Conservation (phyloP, 2,888 invertebrate species). For the Ashinkailepas kermadecensis region DNA sequence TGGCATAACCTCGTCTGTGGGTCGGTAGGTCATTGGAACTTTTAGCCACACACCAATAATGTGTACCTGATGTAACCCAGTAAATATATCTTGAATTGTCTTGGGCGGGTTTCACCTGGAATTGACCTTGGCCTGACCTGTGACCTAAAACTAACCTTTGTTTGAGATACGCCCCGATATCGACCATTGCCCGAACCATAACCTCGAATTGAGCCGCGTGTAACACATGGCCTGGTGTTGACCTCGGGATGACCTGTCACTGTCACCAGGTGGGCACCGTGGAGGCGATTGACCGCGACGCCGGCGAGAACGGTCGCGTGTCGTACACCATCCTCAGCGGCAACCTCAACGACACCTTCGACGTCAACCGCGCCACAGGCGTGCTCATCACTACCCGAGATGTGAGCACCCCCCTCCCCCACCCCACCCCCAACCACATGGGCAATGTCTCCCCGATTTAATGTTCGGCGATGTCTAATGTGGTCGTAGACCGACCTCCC, state of each 20-base stretch:
- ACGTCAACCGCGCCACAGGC: constrained; percentile 80
- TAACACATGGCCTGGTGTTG: no score
- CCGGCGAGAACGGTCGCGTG: constrained; percentile 55
- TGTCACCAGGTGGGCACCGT: constrained; percentile 67
- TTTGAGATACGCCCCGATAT: neutral
- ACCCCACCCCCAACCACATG: neutral
- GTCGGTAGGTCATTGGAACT: no score
- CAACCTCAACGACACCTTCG: constrained; percentile 67
- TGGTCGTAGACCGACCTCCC: no score
- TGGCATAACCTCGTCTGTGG: no score
- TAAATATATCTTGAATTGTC: no score
- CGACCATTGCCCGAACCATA: neutral
- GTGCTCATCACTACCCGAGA: constrained; percentile 76
- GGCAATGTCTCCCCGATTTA: no score
- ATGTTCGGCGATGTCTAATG: no score
- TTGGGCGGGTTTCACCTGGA: no score
- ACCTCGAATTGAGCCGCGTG: no score
- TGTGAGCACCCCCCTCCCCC: constrained; percentile 25
- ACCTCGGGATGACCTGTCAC: neutral
- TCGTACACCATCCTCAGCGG: constrained; percentile 61
- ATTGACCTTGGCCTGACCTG: no score
- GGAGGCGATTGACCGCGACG: constrained; percentile 57
- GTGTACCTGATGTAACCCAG: no score
- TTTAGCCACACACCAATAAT: no score
- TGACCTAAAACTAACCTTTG: neutral